Percentiles rank a stretch among this genome's conserved stretches.
Conservation (phyloP, 2,797 vertebrate genomes). For the Fringilla coelebs region DNA sequence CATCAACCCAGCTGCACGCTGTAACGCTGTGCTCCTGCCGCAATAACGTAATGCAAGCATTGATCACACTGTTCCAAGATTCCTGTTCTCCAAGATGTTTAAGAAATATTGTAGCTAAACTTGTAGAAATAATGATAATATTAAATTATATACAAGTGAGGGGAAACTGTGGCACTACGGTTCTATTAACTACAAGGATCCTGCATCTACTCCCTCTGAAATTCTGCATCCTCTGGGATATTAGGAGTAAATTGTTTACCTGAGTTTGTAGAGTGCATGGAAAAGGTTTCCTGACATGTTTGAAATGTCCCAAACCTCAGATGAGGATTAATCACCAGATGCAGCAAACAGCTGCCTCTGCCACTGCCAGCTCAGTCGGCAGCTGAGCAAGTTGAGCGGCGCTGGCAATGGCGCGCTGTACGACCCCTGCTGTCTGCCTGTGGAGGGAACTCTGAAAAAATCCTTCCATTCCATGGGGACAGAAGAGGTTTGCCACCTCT, state of each 20-base stretch:
- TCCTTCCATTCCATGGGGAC: background rate
- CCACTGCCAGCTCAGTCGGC: background rate
- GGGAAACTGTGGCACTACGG: background rate
- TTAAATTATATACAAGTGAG: background rate
- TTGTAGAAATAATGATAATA: background rate
- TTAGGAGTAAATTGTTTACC: background rate
- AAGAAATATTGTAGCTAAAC: background rate
- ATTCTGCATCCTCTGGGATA: background rate
- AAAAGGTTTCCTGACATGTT: background rate
- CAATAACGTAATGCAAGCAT: background rate
- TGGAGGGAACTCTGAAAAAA: background rate
- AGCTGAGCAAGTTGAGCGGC: fast-evolving
- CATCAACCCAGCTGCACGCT: background rate
- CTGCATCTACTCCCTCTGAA: background rate
- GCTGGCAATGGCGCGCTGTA: background rate
- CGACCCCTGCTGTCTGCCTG: fast-evolving
- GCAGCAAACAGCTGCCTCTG: background rate
- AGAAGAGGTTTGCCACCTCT: background rate
- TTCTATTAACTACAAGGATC: background rate
- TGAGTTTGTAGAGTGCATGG: background rate
- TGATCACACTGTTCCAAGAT: background rate
- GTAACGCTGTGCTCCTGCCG: background rate
- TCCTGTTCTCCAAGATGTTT: background rate
- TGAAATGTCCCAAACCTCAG: background rate
- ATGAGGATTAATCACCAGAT: background rate